phyloP scores from a whole-genome alignment of 2,797 vertebrate species.

The Eulemur albifrons region DNA sequence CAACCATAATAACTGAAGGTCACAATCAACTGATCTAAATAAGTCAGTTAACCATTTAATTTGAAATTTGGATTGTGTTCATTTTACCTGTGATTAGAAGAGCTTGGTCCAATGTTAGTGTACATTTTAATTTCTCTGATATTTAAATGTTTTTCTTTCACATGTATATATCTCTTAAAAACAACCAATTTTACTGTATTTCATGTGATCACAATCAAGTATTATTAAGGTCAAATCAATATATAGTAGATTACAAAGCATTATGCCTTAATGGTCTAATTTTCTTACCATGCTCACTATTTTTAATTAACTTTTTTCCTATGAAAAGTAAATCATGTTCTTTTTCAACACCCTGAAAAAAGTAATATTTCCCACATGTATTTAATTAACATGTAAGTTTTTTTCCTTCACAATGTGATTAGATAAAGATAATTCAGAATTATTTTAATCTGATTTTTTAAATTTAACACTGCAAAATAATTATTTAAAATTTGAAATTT shows the following conservation, averaged over 20 bases:
- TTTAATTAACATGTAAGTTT: background rate
- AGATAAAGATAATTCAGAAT: conserved; percentile 15
- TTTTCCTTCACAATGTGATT: background rate
- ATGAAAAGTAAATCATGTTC: background rate
- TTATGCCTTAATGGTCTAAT: background rate
- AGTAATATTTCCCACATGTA: background rate
- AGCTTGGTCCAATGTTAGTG: background rate
- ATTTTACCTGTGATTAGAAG: conserved; percentile 27
- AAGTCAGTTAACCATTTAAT: background rate
- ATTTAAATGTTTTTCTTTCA: conserved; percentile 31
- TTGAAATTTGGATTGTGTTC: conserved; percentile 12
- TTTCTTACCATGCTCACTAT: conserved; percentile 10
- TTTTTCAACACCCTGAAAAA: conserved; percentile 25
- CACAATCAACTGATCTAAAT: conserved; percentile 25
- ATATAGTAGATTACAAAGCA: background rate
- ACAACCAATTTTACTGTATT: background rate
- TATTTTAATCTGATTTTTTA: conserved; percentile 25
- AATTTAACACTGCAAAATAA: background rate
- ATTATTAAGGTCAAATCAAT: background rate
- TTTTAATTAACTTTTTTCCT: conserved; percentile 33
- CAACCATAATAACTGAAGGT: background rate
- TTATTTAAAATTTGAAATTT: background rate
- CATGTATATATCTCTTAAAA: background rate
- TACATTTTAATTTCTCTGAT: background rate
- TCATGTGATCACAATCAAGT: background rate